phyloP scores from a whole-genome alignment of 2,888 invertebrate species.

The Oscheius sp. region DNA sequence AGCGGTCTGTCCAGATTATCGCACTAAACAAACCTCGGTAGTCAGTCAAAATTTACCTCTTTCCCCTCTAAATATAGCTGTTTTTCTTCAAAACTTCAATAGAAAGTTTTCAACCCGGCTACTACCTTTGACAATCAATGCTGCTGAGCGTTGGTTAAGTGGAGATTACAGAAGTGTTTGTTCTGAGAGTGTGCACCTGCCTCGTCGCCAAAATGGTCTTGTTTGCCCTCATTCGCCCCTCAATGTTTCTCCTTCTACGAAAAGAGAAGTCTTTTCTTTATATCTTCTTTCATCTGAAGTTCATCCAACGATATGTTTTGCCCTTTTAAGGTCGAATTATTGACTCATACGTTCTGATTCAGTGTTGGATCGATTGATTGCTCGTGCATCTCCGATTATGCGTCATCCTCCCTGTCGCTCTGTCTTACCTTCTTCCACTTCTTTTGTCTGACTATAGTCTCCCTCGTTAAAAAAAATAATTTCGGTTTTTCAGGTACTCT shows the following conservation, averaged over 20 bases:
- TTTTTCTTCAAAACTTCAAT: not conserved
- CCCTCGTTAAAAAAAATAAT: too few relatives aligned
- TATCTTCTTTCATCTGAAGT: not conserved
- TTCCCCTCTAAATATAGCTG: not conserved
- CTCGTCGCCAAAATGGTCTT: conserved; percentile 29
- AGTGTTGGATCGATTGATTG: conserved; percentile 22
- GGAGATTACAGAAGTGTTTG: conserved; percentile 35
- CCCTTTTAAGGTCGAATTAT: not conserved
- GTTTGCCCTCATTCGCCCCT: conserved; percentile 25
- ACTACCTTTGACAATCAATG: conserved; percentile 1
- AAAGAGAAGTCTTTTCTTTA: conserved; percentile 9
- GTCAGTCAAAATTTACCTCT: conserved; percentile 9
- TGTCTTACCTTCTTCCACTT: not conserved
- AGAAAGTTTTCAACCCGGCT: not conserved
- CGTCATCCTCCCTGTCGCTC: conserved; percentile 14
- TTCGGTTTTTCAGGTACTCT: conserved; percentile 27
- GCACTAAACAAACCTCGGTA: conserved; percentile 28
- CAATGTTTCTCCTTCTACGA: not conserved
- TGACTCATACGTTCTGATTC: conserved; percentile 8
- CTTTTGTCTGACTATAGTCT: not conserved
- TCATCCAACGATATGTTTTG: not conserved
- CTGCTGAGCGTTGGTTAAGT: conserved; percentile 27
- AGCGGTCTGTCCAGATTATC: conserved; percentile 28
- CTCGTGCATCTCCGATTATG: conserved; percentile 21
- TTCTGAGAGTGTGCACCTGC: conserved; percentile 31